Conservation (phyloP, 2,888 invertebrate species). For the Melanostoma scalare region DNA sequence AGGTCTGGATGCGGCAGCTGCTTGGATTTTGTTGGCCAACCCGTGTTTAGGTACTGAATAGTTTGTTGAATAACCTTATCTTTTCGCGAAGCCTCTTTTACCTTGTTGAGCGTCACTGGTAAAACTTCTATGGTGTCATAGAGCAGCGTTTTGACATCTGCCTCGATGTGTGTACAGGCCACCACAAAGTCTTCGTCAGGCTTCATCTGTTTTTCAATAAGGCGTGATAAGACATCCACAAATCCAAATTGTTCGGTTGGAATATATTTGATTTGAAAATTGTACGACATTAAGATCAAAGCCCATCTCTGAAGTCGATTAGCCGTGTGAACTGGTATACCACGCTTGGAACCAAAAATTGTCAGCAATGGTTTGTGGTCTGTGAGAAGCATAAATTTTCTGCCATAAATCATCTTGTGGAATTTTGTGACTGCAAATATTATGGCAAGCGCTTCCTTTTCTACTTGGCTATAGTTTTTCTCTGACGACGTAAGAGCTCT, state of each 20-base stretch:
- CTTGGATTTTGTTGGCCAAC: background rate
- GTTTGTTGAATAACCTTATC: too few species aligned
- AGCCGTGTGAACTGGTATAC: slow-evolving; percentile 71
- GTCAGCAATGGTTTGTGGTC: slow-evolving; percentile 79
- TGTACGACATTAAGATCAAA: slow-evolving; percentile 39
- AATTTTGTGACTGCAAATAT: slow-evolving; percentile 13
- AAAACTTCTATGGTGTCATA: background rate
- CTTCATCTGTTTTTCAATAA: slow-evolving; percentile 34
- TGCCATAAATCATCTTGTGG: slow-evolving; percentile 12
- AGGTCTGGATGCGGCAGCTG: too few species aligned
- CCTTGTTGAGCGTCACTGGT: too few species aligned
- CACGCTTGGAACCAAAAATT: slow-evolving; percentile 76
- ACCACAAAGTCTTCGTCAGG: slow-evolving; percentile 28
- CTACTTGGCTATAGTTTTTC: slow-evolving; percentile 56
- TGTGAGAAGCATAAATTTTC: slow-evolving; percentile 67
- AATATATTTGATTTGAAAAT: slow-evolving; percentile 12
- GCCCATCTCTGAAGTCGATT: slow-evolving; percentile 76
- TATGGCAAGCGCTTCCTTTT: slow-evolving; percentile 14
- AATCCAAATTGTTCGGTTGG: slow-evolving; percentile 54
- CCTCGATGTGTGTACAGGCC: slow-evolving; percentile 10
- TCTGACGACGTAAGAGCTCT: slow-evolving; percentile 7
- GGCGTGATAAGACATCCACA: slow-evolving; percentile 61
- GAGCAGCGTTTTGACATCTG: background rate
- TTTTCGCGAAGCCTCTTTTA: too few species aligned
- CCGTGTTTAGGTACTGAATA: background rate